Base-by-base conservation (phyloP, 2,113 vertebrate genomes). In the Xenopus laevis region DNA sequence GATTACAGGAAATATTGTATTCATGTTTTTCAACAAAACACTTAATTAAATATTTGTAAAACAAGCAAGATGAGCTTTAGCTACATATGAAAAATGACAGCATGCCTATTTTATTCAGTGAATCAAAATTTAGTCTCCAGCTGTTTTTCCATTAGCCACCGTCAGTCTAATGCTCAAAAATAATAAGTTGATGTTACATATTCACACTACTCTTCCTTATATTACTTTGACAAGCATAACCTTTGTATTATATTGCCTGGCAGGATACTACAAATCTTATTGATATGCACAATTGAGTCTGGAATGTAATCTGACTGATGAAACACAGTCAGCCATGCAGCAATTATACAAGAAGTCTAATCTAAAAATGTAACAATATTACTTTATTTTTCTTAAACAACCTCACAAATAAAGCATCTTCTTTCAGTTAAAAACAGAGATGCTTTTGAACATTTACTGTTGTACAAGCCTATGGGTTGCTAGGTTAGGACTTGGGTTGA, bases 311-410 rank as follows among this genome's bases (percentile, higher is more conserved):
- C 59, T 69, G 66, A 69, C 66, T 76, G 27, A 70, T 70, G 67
- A 70, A 69, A 50, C 10, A 30, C 66, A 70, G 74, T 10, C 30
- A 63, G 61, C 74, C 59, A 64, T 77, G 66, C 64, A 69, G 69
- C 74, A 77, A 77, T 77, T 77, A 77, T 77, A 77, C 66, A 69
- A 75, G 68, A 69, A 27, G 68, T 77, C 67, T 77, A 67, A 77
- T 64, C 46, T 69, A 68, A 27, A 53, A 30, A 20, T 59, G 63
- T 68, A 53, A 75, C 46, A 45, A 59, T 77, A 77, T 68, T 77
- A 70, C 74, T 69, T n/a, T 64, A 64, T 55, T 57, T 76, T 64
- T 40, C 10, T 68, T 64, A 76, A 70, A 53, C 45, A 27, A 27
- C 60, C 6, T 57, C 33, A 63, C 64, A 75, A 75, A 64, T 70